Evolutionary conservation across 2,797 vertebrate genomes (phyloP).

Genomic region (Periparus ater): DNA sequence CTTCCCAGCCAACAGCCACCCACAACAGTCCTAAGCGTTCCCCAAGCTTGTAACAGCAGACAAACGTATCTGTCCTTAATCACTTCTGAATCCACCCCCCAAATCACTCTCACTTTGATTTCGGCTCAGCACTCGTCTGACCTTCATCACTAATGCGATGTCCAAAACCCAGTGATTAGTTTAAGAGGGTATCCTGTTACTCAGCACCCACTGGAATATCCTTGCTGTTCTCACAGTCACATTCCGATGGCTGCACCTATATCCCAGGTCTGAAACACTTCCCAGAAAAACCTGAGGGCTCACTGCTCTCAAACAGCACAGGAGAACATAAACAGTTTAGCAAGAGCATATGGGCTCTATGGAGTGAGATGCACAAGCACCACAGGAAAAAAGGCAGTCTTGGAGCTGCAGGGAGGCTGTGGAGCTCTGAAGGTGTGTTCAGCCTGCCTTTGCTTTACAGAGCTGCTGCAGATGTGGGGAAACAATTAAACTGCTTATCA

Average conservation of each 20-base stretch:
- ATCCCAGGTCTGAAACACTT: background rate
- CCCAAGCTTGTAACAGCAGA: background rate
- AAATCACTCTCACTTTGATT: background rate
- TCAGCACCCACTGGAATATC: background rate
- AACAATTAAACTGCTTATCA: constrained; percentile 42
- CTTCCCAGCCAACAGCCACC: background rate
- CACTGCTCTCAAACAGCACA: background rate
- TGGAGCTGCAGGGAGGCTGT: background rate
- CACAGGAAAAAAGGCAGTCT: background rate
- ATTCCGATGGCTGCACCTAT: background rate
- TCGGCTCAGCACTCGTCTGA: background rate
- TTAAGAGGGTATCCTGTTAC: background rate
- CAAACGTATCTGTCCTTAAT: background rate
- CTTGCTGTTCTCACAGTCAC: background rate
- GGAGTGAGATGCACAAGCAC: background rate
- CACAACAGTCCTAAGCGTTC: background rate
- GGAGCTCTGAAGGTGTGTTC: constrained; percentile 13
- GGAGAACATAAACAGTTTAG: background rate
- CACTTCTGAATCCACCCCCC: background rate
- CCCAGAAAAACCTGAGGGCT: background rate
- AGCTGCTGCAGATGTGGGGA: background rate
- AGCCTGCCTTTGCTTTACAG: background rate
- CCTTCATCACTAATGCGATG: background rate
- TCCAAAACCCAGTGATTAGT: background rate
- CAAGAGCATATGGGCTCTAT: background rate